Conservation (phyloP, 2,797 vertebrate genomes). For the Hybognathus amarus region DNA sequence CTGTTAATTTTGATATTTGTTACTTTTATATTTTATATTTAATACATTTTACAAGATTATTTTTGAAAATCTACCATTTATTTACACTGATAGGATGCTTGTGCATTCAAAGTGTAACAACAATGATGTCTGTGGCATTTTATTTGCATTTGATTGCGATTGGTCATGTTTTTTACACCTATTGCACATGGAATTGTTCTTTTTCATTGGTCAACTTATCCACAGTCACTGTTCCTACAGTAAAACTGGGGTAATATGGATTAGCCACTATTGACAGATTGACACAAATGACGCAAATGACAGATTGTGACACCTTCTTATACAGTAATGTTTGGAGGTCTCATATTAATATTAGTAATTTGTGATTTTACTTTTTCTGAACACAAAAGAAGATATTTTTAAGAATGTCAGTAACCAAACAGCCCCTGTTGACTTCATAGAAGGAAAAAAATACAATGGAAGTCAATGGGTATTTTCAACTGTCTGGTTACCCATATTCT, state of each 20-base stretch:
- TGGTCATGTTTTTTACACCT: neutral
- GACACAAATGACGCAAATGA: neutral
- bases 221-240: neutral
- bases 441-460: neutral
- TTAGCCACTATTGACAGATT: neutral
- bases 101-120: neutral
- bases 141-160: neutral
- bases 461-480: too few relatives aligned
- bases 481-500: too few relatives aligned
- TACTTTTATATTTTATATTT: neutral
- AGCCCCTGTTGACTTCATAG: neutral
- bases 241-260: neutral
- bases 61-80: neutral
- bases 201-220: neutral
- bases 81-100: neutral
- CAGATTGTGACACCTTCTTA: too few relatives aligned
- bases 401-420: neutral
- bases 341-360: too few relatives aligned
- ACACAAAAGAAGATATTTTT: neutral
- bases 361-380: neutral
- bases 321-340: too few relatives aligned
- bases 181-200: neutral
- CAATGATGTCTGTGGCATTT: neutral
- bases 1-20: neutral
- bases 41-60: too few relatives aligned